Evolutionary conservation across 2,888 invertebrate species (phyloP), one percentile per base, ranked within the genome.

Genomic region (Platycnemis pennipes): DNA sequence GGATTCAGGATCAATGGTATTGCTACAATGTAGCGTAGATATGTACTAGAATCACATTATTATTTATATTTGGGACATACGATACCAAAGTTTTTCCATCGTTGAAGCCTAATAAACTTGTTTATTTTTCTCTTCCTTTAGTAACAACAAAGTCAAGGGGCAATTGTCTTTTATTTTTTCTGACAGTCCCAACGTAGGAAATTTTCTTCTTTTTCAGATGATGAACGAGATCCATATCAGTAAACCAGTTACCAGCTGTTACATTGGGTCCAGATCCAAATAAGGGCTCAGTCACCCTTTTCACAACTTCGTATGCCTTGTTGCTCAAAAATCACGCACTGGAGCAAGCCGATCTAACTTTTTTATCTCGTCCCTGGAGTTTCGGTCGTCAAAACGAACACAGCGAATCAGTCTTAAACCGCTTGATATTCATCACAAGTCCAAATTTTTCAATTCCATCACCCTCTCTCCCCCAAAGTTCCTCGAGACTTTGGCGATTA

Each of bases 361-460:
- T 91, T 94, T 94, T 88, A 94, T 77, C 22, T 94, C 89, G 8
- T 77, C 31, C 31, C 95, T 5, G 63, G 94, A 95, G 77, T 85
- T 49, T 69, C 26, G 4, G 37, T 88, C 87, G 85, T 87, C 63
- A 53, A 94, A 94, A 77, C 85, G 46, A 37, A 94, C 37, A 63
- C 94, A 88, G 26, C 77, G 46, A 56, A 87, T n/a, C n/a, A 42
- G 95, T 95, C 89, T 95, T 94, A 95, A 96, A 96, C 69, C 95
- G 44, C 94, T 95, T 94, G 31, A 95, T 94, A 69, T 94, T 95
- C 96, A 96, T 96, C 63, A 95, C 95, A 26, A 95, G 94, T n/a
- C 95, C 63, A 95, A 96, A 96, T 89, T 95, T 95, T 95, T 96
- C 95, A n/a, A 95, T 94, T 45, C 95, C 95, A 94, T 96, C 95